These are phyloP conservation scores for Hemicentrotus pulcherrimus DNA, from an alignment of 35 echinoderm and acorn worm genomes.

Conservation along the genomic window DNA sequence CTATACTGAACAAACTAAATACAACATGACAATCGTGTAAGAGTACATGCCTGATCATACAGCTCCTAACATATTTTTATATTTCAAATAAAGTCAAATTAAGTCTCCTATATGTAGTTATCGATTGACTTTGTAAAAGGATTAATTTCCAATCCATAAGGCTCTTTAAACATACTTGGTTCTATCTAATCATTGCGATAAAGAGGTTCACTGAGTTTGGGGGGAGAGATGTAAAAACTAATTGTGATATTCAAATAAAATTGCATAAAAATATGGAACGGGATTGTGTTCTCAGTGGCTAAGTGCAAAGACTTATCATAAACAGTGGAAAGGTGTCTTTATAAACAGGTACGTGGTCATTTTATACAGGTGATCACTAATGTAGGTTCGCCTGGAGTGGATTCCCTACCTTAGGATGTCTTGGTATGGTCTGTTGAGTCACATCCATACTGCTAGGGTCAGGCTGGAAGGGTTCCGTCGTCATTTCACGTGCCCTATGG, in stretches of 20 bases:
- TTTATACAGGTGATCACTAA: neutral
- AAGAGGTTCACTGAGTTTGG: neutral
- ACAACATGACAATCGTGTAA: neutral
- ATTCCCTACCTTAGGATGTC: constrained; percentile 77
- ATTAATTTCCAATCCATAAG: neutral
- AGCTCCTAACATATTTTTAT: neutral
- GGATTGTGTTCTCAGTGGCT: no score
- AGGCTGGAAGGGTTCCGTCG: constrained; percentile 7
- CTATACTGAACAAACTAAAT: neutral
- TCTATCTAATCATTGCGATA: neutral
- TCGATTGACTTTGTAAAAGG: no score
- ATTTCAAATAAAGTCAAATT: neutral
- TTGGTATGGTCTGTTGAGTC: constrained; percentile 67
- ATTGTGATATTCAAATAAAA: neutral
- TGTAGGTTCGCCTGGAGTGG: neutral
- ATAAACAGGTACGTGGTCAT: neutral
- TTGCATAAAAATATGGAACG: neutral
- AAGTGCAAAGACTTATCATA: no score
- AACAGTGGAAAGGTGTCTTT: no score
- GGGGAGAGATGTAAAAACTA: neutral
- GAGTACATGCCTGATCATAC: neutral
- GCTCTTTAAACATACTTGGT: neutral
- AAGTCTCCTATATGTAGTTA: neutral
- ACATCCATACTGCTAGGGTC: constrained; percentile 81
- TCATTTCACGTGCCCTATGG: constrained; percentile 65